phyloP scores from a whole-genome alignment of 2,888 invertebrate species.

The Drosophila quasianomalipes region DNA sequence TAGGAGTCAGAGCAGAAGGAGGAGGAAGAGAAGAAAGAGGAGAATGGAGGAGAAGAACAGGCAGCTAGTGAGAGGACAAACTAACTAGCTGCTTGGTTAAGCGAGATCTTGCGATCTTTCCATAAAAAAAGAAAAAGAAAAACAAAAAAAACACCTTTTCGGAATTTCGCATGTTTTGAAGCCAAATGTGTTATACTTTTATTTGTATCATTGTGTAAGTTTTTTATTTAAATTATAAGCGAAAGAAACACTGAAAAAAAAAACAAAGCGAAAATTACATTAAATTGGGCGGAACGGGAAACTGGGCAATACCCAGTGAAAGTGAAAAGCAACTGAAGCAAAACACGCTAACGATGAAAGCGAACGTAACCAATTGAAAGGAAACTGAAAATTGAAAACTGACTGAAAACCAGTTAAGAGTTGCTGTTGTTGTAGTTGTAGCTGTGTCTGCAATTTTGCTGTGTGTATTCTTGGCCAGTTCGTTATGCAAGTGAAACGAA shows the following conservation, averaged over 20 bases:
- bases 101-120: slow-evolving; percentile 56
- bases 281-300: slow-evolving; percentile 39
- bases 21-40: slow-evolving; percentile 31
- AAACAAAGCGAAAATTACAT: slow-evolving; percentile 13
- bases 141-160: neutral
- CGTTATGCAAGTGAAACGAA: slow-evolving; percentile 61
- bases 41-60: slow-evolving; percentile 53
- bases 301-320: slow-evolving; percentile 43
- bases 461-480: slow-evolving; percentile 76
- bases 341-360: slow-evolving; percentile 19
- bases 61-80: slow-evolving; percentile 76
- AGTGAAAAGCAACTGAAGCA: slow-evolving; percentile 60
- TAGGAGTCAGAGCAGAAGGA: slow-evolving; percentile 50
- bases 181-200: slow-evolving; percentile 85
- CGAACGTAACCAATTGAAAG: slow-evolving; percentile 32
- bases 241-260: slow-evolving; percentile 72
- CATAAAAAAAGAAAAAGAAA: neutral
- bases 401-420: slow-evolving; percentile 51
- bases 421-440: slow-evolving; percentile 3
- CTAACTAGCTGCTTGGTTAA: slow-evolving; percentile 67
- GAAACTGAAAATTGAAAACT: slow-evolving; percentile 41
- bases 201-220: slow-evolving; percentile 74
- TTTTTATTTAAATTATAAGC: slow-evolving; percentile 81
- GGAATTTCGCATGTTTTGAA: slow-evolving; percentile 73
- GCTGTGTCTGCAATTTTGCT: slow-evolving; percentile 18